phyloP scores from a whole-genome alignment of 2,888 invertebrate species.

The Apomyelois bistriatella region DNA sequence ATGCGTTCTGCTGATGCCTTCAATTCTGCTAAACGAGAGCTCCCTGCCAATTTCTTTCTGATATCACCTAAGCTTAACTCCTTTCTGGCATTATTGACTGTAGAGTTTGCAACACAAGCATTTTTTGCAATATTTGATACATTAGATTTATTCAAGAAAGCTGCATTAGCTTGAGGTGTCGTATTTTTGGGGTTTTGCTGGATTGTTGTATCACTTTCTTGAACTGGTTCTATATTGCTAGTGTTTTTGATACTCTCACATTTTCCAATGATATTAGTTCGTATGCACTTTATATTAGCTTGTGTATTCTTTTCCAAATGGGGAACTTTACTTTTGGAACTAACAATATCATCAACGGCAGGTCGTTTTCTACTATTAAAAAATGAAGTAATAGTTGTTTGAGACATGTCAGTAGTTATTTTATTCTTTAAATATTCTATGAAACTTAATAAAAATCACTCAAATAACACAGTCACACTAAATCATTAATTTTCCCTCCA shows the following conservation, averaged over 20 bases:
- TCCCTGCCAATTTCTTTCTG: constrained; percentile 83
- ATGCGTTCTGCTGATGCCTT: constrained; percentile 84
- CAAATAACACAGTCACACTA: not conserved
- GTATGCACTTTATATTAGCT: constrained; percentile 41
- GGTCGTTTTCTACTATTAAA: constrained; percentile 88
- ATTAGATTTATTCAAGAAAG: constrained; percentile 57
- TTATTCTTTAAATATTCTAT: not conserved
- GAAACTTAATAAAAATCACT: not conserved
- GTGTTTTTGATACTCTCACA: constrained; percentile 22
- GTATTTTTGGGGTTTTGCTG: not conserved
- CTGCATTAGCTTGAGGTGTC: constrained; percentile 19
- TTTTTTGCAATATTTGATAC: constrained; percentile 44
- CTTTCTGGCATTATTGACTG: constrained; percentile 70
- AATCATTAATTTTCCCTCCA: constrained; percentile 3
- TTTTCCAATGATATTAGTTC: constrained; percentile 27
- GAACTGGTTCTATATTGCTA: not conserved
- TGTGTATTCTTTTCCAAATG: constrained; percentile 47
- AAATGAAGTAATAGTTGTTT: constrained; percentile 87
- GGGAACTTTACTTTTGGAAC: constrained; percentile 74
- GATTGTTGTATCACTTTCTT: not conserved
- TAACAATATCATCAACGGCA: constrained; percentile 82
- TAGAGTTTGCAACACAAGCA: constrained; percentile 39
- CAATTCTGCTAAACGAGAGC: constrained; percentile 84
- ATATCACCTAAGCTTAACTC: constrained; percentile 86
- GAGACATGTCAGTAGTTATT: constrained; percentile 79